Evolutionary conservation across 2,888 invertebrate species (phyloP).

Genomic region (Lathronympha strigana): DNA sequence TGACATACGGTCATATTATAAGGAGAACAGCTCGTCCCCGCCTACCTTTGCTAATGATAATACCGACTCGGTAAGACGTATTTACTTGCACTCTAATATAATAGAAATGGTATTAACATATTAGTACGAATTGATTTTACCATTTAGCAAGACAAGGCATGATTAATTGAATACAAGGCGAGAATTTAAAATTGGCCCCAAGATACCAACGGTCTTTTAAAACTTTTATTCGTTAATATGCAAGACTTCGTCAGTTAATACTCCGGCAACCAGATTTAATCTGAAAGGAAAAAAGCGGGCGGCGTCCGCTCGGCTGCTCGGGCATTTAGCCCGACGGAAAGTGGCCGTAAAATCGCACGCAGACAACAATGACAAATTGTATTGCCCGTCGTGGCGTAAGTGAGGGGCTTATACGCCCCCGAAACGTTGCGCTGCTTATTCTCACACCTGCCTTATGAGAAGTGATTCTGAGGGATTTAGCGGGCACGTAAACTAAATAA

Average conservation of each 20-base stretch:
- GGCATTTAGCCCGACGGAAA: conserved; percentile 49
- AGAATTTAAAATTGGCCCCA: background rate
- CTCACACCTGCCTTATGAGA: background rate
- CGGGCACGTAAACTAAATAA: too few relatives aligned
- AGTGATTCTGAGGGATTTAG: background rate
- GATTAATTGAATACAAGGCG: background rate
- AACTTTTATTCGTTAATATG: background rate
- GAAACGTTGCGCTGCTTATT: background rate
- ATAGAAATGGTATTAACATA: too few relatives aligned
- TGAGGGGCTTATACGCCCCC: background rate
- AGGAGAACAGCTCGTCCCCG: too few relatives aligned
- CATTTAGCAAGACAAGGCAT: background rate
- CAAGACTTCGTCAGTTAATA: background rate
- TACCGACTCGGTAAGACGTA: too few relatives aligned
- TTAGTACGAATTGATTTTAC: too few relatives aligned
- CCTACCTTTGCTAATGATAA: too few relatives aligned
- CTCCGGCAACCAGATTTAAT: conserved; percentile 15
- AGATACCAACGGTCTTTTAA: background rate
- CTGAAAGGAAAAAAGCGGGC: conserved; percentile 20
- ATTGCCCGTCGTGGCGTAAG: conserved; percentile 41
- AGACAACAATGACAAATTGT: conserved; percentile 58
- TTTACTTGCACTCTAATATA: too few relatives aligned
- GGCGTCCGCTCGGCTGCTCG: conserved; percentile 18
- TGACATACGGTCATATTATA: too few relatives aligned
- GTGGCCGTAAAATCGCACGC: conserved; percentile 63